A percentile compares a stretch with the other conserved stretches of the same genome.
phyloP scores from a whole-genome alignment of 2,888 invertebrate genomes.

The Trichacis sp. region DNA sequence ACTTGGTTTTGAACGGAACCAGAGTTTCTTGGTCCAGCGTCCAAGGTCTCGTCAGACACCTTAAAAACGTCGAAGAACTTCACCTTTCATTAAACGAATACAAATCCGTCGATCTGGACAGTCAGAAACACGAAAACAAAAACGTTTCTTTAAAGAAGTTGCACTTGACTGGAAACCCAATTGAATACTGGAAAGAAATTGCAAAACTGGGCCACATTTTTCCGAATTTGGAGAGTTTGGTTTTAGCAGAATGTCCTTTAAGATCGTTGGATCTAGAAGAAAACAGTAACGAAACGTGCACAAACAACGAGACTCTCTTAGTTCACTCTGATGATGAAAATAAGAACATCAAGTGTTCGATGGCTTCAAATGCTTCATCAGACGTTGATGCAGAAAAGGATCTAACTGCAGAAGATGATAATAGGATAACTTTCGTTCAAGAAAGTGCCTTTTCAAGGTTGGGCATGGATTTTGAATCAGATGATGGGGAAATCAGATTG shows the following conservation, averaged over 20 bases:
- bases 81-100: constrained; percentile 94
- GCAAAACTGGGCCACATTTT: constrained; percentile 87
- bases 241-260: constrained; percentile 88
- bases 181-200: constrained; percentile 87
- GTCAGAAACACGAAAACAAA: constrained; percentile 64
- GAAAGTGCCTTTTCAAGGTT: constrained; percentile 12
- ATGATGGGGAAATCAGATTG: constrained; percentile 72
- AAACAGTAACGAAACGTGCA: constrained; percentile 43
- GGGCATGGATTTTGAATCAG: constrained; percentile 25
- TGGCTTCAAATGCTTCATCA: constrained; percentile 31
- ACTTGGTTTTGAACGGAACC: constrained; percentile 89
- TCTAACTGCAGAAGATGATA: constrained; percentile 51
- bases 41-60: constrained; percentile 79
- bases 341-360: constrained; percentile 55
- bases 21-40: constrained; percentile 88
- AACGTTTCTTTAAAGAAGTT: constrained; percentile 82
- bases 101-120: constrained; percentile 77
- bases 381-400: constrained; percentile 36
- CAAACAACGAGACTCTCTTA: constrained; percentile 16
- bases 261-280: constrained; percentile 69
- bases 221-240: constrained; percentile 85
- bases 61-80: constrained; percentile 88
- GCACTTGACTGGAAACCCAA: constrained; percentile 89
- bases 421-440: constrained; percentile 45
- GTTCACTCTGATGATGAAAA: constrained; percentile 48